Evolutionary conservation across 1,140 invertebrate genomes (phyloP), one percentile per base, ranked within the genome.

Genomic region (Nebria ingens): DNA sequence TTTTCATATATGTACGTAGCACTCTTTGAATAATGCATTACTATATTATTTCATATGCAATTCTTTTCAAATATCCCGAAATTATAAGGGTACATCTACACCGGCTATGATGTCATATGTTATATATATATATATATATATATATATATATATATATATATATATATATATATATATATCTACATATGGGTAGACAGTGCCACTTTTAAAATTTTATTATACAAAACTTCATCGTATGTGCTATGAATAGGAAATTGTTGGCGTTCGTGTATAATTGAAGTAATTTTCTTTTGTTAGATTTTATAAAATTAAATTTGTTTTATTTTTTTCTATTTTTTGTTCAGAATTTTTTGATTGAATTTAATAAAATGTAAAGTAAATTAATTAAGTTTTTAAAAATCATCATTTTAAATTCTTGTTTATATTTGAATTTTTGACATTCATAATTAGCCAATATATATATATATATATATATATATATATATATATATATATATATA

Each of bases 41-140:
- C 17, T 45, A 9, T 4, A 45, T 45, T 4, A 45, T 45, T 45
- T 45, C 40, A 17, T 45, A 45, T 45, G 15, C 6, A 45, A 17
- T 45, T 45, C 40, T 45, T 45, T 45, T 45, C 9, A 45, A 45
- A 45, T 12, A 45, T 12, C 40, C 40, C 40, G 3, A 45, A 45
- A 45, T 45, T 17, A 45, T 45, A 45, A 17, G 17, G 40, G 40
- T 17, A 17, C 17, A 17, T n/a, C n/a, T n/a, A n/a, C n/a, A n/a
- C n/a, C n/a, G n/a, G n/a, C n/a, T n/a, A n/a, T n/a, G n/a, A n/a
- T 45, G 40, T 17, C 40, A 45, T 45, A 45, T 45, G 40, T 45
- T 9, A 45, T n/a, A n/a, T n/a, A n/a, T n/a, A n/a, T n/a, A n/a
- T n/a, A n/a, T 29, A 29, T 29, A 13, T 6, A 13, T 29, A 6